Conservation (phyloP, 2,113 vertebrate genomes). For the Mormyrus lacerda region DNA sequence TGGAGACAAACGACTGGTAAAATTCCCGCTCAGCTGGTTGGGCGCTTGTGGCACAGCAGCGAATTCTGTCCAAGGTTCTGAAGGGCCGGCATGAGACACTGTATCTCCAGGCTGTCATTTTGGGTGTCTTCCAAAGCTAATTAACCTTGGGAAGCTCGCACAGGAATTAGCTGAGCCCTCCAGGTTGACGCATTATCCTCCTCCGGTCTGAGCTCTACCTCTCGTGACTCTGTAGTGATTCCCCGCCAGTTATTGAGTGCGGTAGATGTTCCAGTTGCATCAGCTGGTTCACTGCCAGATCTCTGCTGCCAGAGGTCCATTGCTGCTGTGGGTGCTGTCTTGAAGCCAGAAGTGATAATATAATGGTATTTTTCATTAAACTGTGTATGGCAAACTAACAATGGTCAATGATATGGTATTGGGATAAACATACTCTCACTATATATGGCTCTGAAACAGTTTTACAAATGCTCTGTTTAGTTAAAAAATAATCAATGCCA, state of each 20-base stretch:
- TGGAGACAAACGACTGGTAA: neutral
- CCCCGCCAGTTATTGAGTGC: neutral
- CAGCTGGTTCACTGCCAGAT: neutral
- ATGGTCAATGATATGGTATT: neutral
- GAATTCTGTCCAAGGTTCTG: neutral
- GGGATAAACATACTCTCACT: neutral
- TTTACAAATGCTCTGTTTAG: neutral
- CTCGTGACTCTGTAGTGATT: neutral
- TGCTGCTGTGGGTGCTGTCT: neutral
- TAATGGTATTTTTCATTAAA: neutral
- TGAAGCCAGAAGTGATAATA: neutral
- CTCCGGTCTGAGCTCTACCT: neutral
- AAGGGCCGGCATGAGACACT: slow-evolving; percentile 31
- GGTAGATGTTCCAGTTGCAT: neutral
- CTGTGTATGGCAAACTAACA: neutral
- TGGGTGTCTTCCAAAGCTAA: slow-evolving; percentile 53
- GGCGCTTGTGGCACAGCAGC: neutral
- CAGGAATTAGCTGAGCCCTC: slow-evolving; percentile 33
- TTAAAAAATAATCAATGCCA: neutral
- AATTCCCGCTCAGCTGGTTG: neutral
- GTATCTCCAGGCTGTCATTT: slow-evolving; percentile 29
- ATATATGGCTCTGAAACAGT: neutral
- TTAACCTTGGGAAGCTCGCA: slow-evolving; percentile 52
- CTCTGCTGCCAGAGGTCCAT: neutral
- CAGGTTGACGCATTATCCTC: slow-evolving; percentile 27